Percentiles rank a stretch among this genome's conserved stretches.
phyloP scores from a whole-genome alignment of 2,797 vertebrate genomes.

The Danio kyathit region DNA sequence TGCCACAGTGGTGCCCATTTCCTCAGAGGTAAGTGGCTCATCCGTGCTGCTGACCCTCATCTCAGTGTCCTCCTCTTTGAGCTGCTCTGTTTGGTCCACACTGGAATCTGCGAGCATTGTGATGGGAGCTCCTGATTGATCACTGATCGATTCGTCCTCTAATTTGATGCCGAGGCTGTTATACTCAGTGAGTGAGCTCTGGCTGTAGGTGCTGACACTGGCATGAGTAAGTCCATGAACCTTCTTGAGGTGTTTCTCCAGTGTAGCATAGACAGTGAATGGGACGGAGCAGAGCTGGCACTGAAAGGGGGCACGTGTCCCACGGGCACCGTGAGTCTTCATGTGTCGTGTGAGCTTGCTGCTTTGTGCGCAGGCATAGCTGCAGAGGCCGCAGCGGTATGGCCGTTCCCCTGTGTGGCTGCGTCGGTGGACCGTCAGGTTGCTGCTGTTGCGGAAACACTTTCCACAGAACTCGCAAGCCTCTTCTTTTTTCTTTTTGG shows the following conservation, averaged over 20 bases:
- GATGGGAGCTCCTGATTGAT: constrained; percentile 59
- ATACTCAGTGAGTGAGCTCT: constrained; percentile 49
- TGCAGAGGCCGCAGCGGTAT: constrained; percentile 85
- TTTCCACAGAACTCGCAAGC: constrained; percentile 80
- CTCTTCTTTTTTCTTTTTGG: constrained; percentile 80
- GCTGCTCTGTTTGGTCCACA: constrained; percentile 62
- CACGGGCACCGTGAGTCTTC: constrained; percentile 85
- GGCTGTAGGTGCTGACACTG: constrained; percentile 73
- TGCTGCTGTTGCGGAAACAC: constrained; percentile 84
- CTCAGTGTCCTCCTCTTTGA: constrained; percentile 60
- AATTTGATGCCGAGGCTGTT: constrained; percentile 54
- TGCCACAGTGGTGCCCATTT: constrained; percentile 53
- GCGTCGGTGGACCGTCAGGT: constrained; percentile 81
- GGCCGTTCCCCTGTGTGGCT: constrained; percentile 90
- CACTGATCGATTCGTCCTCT: constrained; percentile 53
- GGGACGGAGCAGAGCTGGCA: constrained; percentile 78
- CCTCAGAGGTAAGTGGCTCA: constrained; percentile 51
- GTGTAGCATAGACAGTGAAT: constrained; percentile 83
- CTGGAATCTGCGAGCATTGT: constrained; percentile 66
- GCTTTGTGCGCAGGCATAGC: constrained; percentile 88
- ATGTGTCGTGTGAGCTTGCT: constrained; percentile 89
- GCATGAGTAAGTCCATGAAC: constrained; percentile 81
- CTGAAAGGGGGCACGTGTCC: constrained; percentile 70
- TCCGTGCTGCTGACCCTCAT: constrained; percentile 40
- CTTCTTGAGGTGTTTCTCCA: constrained; percentile 86